These are phyloP conservation scores for Eurystomus gularis DNA, from an alignment of 2,113 vertebrate species.

Conservation along the genomic window DNA sequence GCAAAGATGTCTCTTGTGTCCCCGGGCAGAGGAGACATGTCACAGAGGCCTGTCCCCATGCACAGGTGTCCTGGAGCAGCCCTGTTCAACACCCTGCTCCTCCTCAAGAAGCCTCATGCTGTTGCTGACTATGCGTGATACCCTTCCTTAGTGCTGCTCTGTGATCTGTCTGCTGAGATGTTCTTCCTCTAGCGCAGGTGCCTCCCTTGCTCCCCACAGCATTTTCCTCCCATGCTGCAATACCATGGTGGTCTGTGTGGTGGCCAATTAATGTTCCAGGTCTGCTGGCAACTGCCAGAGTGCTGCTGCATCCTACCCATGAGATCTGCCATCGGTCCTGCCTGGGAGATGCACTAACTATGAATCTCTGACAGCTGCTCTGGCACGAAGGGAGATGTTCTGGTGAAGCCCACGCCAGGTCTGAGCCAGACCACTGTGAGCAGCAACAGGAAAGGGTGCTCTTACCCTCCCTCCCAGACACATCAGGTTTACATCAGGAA, in stretches of 20 bases:
- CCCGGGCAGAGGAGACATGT: neutral
- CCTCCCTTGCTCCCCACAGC: neutral
- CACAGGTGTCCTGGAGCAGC: neutral
- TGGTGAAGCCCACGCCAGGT: neutral
- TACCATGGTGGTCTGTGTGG: neutral
- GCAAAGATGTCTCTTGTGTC: neutral
- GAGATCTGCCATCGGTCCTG: neutral
- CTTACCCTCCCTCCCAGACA: neutral
- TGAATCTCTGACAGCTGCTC: neutral
- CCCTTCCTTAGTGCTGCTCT: neutral
- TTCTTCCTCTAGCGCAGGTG: neutral
- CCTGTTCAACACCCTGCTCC: neutral
- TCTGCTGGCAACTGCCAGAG: neutral
- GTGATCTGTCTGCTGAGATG: neutral
- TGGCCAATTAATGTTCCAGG: neutral
- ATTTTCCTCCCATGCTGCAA: neutral
- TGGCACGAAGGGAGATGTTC: neutral
- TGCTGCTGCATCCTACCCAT: neutral
- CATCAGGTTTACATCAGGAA: conserved; percentile 6
- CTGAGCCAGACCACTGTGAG: neutral
- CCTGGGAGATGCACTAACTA: neutral
- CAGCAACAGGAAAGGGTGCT: neutral
- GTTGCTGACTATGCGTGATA: neutral
- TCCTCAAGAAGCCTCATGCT: neutral
- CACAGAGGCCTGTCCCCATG: neutral